A percentile compares a stretch with the other conserved stretches of the same genome.
Conservation (phyloP, 2,888 invertebrate species). For the Margaritifera margaritifera region DNA sequence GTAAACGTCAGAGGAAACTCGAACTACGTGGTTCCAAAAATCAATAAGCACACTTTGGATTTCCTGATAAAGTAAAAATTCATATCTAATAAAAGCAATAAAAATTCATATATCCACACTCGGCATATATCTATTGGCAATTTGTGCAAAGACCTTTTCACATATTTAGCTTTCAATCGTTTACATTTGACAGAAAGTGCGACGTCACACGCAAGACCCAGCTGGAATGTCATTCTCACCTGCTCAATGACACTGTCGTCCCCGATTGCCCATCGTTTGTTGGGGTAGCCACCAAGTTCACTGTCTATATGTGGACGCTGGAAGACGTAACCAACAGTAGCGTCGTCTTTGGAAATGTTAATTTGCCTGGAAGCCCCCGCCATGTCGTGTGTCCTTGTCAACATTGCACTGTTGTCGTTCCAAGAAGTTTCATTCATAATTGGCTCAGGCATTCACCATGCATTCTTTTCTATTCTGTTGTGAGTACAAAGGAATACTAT, state of each 20-base stretch:
- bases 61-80: too few species aligned
- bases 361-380: slow-evolving; percentile 55
- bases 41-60: too few species aligned
- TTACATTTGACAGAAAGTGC: neutral
- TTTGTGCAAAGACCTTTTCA: too few species aligned
- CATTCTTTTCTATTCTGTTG: slow-evolving; percentile 51
- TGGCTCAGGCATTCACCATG: slow-evolving; percentile 61
- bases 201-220: neutral
- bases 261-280: slow-evolving; percentile 85
- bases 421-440: slow-evolving; percentile 71
- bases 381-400: slow-evolving; percentile 61
- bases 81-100: too few species aligned
- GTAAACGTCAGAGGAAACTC: too few species aligned
- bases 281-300: slow-evolving; percentile 78
- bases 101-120: too few species aligned
- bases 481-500: slow-evolving; percentile 14
- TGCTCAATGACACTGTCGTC: slow-evolving; percentile 87
- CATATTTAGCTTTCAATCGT: too few species aligned
- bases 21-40: too few species aligned
- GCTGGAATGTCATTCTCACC: slow-evolving; percentile 36
- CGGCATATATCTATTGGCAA: too few species aligned
- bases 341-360: slow-evolving; percentile 84
- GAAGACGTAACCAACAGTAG: slow-evolving; percentile 93
- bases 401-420: slow-evolving; percentile 63
- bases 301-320: slow-evolving; percentile 87